Conservation (phyloP, 2,113 vertebrate species). For the Austrofundulus limnaeus region DNA sequence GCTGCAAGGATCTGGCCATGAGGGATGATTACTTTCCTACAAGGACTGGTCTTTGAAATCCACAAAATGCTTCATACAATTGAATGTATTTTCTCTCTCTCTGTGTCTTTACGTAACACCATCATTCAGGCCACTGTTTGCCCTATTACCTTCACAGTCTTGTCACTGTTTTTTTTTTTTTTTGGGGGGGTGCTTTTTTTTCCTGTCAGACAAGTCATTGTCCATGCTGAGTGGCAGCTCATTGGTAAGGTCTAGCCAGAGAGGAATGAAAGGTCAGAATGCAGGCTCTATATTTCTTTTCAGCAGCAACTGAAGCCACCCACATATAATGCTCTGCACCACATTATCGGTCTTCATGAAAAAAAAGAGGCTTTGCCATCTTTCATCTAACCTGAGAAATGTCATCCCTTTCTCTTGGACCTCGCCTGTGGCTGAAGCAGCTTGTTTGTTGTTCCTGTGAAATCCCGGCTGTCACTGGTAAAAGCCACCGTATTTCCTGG, state of each 20-base stretch:
- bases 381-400: conserved; percentile 66
- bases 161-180: conserved; percentile 20
- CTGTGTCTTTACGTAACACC: conserved; percentile 3
- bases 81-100: conserved; percentile 1
- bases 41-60: conserved; percentile 11
- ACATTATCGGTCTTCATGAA: conserved; percentile 68
- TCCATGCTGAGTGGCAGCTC: conserved; percentile 57
- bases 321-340: conserved; percentile 48
- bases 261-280: conserved; percentile 67
- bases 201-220: conserved; percentile 39
- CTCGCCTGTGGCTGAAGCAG: conserved; percentile 14
- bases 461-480: conserved; percentile 9
- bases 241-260: conserved; percentile 41
- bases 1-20: conserved; percentile 12
- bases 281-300: conserved; percentile 68
- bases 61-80: not conserved
- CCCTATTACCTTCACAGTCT: conserved; percentile 25
- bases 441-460: conserved; percentile 27
- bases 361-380: conserved; percentile 24
- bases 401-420: conserved; percentile 50
- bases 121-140: conserved; percentile 20
- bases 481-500: conserved; percentile 9
- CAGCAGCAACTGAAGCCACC: conserved; percentile 61
- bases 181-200: conserved; percentile 13
- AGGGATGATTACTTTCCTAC: conserved; percentile 9